phyloP scores from a whole-genome alignment of 2,888 invertebrate genomes.

The Thyatira batis region DNA sequence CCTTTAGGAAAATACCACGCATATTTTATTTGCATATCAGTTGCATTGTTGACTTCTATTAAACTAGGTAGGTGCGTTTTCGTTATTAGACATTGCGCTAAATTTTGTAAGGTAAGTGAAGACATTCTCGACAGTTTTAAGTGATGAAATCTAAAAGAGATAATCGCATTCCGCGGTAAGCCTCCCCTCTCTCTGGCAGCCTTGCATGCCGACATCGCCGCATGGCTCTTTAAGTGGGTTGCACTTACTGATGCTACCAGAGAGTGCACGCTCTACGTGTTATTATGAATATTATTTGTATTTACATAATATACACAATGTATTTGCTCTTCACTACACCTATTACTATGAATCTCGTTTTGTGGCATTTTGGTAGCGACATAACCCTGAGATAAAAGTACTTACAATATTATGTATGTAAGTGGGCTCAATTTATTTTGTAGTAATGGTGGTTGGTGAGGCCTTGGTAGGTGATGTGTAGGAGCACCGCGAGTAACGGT shows the following conservation, averaged over 20 bases:
- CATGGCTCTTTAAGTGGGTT: slow-evolving; percentile 45
- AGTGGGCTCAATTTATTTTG: neutral
- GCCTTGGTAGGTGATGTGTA: slow-evolving; percentile 59
- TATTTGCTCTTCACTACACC: neutral
- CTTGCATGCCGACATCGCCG: slow-evolving; percentile 46
- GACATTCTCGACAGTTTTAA: slow-evolving; percentile 40
- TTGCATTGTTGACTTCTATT: neutral
- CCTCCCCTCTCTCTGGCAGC: slow-evolving; percentile 45
- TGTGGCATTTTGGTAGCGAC: neutral
- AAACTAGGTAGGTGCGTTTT: neutral
- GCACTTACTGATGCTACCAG: slow-evolving; percentile 24
- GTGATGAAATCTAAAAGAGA: slow-evolving; percentile 62
- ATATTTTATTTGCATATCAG: slow-evolving; percentile 3
- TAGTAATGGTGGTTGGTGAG: slow-evolving; percentile 30
- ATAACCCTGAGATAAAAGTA: neutral
- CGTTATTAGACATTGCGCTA: slow-evolving; percentile 31
- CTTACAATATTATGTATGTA: neutral
- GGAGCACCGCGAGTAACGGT: slow-evolving; percentile 74
- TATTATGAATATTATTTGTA: neutral
- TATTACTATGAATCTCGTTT: neutral
- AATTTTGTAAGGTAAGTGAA: slow-evolving; percentile 38
- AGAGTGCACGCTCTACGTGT: slow-evolving; percentile 5
- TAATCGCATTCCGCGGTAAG: slow-evolving; percentile 70
- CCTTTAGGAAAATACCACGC: neutral
- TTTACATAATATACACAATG: neutral